Evolutionary conservation across 2,888 invertebrate species (phyloP).

Genomic region (Rhyacophila evoluta): DNA sequence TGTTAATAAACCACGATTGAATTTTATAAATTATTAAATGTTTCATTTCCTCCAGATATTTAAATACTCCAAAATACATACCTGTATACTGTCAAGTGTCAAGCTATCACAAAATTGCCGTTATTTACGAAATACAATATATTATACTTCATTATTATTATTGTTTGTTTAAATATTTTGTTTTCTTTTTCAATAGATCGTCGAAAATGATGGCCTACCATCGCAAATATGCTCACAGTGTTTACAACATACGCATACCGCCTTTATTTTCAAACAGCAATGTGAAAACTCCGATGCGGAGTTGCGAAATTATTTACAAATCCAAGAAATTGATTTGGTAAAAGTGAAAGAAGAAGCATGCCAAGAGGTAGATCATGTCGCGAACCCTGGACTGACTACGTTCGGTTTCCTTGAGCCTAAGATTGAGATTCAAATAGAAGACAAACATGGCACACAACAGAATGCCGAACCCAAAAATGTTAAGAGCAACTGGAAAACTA

Average conservation of each 20-base stretch:
- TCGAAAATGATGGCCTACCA: slow-evolving; percentile 59
- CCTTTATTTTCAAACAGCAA: slow-evolving; percentile 52
- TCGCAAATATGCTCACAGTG: slow-evolving; percentile 52
- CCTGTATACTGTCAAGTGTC: too few relatives aligned
- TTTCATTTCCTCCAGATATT: too few relatives aligned
- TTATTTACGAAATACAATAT: too few relatives aligned
- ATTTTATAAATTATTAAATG: too few relatives aligned
- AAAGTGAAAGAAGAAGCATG: slow-evolving; percentile 40
- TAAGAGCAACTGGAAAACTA: slow-evolving; percentile 2
- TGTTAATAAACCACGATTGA: too few relatives aligned
- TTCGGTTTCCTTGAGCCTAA: slow-evolving; percentile 38
- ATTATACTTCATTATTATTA: not conserved
- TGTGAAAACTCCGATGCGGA: slow-evolving; percentile 52
- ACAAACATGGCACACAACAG: not conserved
- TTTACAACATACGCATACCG: slow-evolving; percentile 35
- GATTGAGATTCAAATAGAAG: slow-evolving; percentile 36
- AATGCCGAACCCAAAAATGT: not conserved
- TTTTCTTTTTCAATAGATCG: slow-evolving; percentile 59
- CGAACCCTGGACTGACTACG: not conserved
- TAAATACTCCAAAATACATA: too few relatives aligned
- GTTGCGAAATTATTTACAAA: slow-evolving; percentile 42
- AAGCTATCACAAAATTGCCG: too few relatives aligned
- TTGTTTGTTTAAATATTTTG: not conserved
- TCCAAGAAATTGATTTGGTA: not conserved
- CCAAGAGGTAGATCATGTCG: not conserved